Evolutionary conservation across 2,888 invertebrate genomes (phyloP).

Genomic region (Physocephala rufipes): DNA sequence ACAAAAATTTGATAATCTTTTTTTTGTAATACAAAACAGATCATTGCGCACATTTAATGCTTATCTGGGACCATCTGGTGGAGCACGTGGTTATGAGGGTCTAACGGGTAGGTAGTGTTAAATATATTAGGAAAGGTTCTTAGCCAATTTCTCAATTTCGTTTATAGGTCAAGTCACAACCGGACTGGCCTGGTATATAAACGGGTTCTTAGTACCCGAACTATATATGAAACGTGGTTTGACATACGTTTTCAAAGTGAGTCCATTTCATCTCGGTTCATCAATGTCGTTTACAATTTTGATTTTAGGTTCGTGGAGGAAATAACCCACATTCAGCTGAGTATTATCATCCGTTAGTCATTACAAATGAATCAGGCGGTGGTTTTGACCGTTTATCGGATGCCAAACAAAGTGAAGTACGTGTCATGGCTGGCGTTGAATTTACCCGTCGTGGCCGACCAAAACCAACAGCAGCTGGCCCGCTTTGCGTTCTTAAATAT

Average conservation of each 20-base stretch:
- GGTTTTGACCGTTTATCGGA: conserved; percentile 81
- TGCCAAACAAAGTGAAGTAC: conserved; percentile 74
- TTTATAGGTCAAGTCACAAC: conserved; percentile 72
- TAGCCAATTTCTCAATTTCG: conserved; percentile 1
- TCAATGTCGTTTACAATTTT: not conserved
- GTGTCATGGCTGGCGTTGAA: conserved; percentile 83
- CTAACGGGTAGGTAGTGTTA: conserved; percentile 69
- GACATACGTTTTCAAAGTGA: conserved; percentile 81
- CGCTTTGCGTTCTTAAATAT: conserved; percentile 79
- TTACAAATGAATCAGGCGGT: conserved; percentile 85
- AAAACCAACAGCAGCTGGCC: conserved; percentile 83
- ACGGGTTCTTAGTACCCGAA: conserved; percentile 88
- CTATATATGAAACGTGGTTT: conserved; percentile 86
- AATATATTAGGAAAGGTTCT: not conserved
- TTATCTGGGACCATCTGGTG: conserved; percentile 85
- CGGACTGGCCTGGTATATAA: conserved; percentile 90
- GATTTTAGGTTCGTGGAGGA: conserved; percentile 75
- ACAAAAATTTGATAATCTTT: not conserved
- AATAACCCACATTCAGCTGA: conserved; percentile 87
- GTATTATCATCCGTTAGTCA: conserved; percentile 88
- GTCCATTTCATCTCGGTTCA: not conserved
- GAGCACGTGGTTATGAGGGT: conserved; percentile 79
- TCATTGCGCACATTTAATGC: conserved; percentile 82
- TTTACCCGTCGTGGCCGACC: conserved; percentile 84
- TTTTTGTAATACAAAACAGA: conserved; percentile 42